Evolutionary conservation across 2,113 vertebrate species (phyloP).

Genomic region (Tretioscincus oriximinensis): DNA sequence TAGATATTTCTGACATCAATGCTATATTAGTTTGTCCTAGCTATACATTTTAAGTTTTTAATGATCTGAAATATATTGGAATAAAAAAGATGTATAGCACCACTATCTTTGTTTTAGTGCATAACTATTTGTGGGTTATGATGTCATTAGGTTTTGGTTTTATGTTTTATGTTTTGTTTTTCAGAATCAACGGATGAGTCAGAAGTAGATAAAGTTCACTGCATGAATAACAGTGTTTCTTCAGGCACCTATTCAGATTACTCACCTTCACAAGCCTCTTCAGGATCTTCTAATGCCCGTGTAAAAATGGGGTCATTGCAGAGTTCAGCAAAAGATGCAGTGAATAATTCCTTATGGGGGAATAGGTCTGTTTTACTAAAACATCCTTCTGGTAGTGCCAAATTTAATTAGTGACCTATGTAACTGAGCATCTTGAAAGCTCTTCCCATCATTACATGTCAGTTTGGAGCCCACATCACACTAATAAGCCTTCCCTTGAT

Average conservation of each 20-base stretch:
- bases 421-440: no score
- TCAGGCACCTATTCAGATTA: slow-evolving; percentile 99
- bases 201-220: slow-evolving; percentile 96
- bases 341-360: slow-evolving; percentile 93
- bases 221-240: slow-evolving; percentile 98
- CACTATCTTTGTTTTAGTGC: rapidly evolving
- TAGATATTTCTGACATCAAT: neutral
- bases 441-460: no score
- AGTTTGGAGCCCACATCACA: no score
- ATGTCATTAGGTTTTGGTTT: neutral
- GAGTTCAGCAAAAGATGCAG: slow-evolving; percentile 87
- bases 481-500: no score
- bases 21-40: no score
- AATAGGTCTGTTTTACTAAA: slow-evolving; percentile 84
- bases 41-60: neutral
- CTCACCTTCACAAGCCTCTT: slow-evolving; percentile 97
- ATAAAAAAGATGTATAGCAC: neutral
- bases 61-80: neutral
- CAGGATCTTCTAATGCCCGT: slow-evolving; percentile 92
- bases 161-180: slow-evolving; percentile 58
- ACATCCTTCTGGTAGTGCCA: neutral
- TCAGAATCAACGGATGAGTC: slow-evolving; percentile 97
- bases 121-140: rapidly evolving
- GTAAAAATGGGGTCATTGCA: slow-evolving; percentile 87
- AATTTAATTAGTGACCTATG: neutral